Percentiles rank a stretch among this genome's conserved stretches.
Conservation (phyloP, 2,888 invertebrate genomes). For the Philereme transversata region DNA sequence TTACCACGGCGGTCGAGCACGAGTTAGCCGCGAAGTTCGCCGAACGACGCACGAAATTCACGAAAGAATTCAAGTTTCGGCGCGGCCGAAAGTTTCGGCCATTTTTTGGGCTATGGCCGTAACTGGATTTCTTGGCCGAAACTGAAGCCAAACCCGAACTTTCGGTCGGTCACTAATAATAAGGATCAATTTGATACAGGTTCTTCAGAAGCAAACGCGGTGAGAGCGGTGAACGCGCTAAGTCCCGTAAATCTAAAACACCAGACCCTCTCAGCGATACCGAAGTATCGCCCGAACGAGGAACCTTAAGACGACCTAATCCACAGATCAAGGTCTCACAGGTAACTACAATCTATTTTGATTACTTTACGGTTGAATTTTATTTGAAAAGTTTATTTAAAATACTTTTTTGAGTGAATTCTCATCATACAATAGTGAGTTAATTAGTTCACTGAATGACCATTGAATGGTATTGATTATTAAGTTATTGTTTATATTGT, state of each 20-base stretch:
- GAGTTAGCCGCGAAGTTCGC: too few relatives aligned
- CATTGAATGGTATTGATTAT: background rate
- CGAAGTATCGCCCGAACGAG: conserved; percentile 74
- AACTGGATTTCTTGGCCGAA: too few relatives aligned
- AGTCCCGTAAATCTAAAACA: conserved; percentile 87
- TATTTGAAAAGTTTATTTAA: background rate
- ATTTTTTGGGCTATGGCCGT: too few relatives aligned
- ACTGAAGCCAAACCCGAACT: too few relatives aligned
- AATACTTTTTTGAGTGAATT: background rate
- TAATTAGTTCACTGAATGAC: background rate
- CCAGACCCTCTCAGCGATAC: conserved; percentile 85
- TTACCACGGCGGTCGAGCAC: too few relatives aligned
- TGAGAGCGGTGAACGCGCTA: conserved; percentile 87
- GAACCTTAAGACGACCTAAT: conserved; percentile 59
- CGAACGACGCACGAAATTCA: too few relatives aligned
- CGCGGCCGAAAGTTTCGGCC: too few relatives aligned
- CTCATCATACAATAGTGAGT: background rate
- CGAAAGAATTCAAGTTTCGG: too few relatives aligned
- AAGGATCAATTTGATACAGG: conserved; percentile 62
- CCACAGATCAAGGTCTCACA: conserved; percentile 82
- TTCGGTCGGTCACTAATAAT: background rate
- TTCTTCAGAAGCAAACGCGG: conserved; percentile 94
- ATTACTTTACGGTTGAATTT: conserved; percentile 13
- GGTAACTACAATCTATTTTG: conserved; percentile 48
- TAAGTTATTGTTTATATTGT: background rate